Base-by-base conservation (phyloP, 2,888 invertebrate species). In the Sinohyriopsis cumingii region DNA sequence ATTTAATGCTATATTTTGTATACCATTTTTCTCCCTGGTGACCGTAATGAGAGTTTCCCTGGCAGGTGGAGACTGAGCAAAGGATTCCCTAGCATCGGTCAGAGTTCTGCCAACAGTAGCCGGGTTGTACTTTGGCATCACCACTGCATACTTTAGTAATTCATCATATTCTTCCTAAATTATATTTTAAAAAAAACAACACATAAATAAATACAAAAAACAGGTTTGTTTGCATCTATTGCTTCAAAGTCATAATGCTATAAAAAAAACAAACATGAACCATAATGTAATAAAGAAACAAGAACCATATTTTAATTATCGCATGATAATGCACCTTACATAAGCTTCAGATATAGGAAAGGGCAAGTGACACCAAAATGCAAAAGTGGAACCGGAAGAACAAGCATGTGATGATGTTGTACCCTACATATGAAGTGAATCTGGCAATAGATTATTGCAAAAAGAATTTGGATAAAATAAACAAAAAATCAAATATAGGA, bases 161-260 rank as follows among this genome's bases (percentile, higher is more conserved):
- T 89, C 88, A 68, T 88, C 85, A 81, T 89, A 89, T 63, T 89
- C 89, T 67, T 88, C 87, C 88, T 89, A 71, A 1, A 71, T 65
- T 60, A 33, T 33, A 33, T 33, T 33, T 5, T 33, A 33, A 62
- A 33, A 66, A 18, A 65, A 57, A 33, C 54, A 45, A 59, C 5
- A 15, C 20, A 24, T 28, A 24, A n/a, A 19, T 55, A 25, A 33
- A 28, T 59, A 3, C 5, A 61, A 67, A 25, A 54, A 53, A 45
- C 28, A 53, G 53, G 25, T 19, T 19, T 18, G 22, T 7, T n/a
- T 54, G 24, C 19, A 59, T 33, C 20, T 60, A 59, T 24, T n/a
- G 22, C n/a, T n/a, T 33, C 54, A 59, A 19, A 45, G 45, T 45
- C 45, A 45, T 45, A 45, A 45, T 45, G 45, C 45, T 45, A 45